Conservation (phyloP, 2,888 invertebrate genomes). For the Chouioia cunea region DNA sequence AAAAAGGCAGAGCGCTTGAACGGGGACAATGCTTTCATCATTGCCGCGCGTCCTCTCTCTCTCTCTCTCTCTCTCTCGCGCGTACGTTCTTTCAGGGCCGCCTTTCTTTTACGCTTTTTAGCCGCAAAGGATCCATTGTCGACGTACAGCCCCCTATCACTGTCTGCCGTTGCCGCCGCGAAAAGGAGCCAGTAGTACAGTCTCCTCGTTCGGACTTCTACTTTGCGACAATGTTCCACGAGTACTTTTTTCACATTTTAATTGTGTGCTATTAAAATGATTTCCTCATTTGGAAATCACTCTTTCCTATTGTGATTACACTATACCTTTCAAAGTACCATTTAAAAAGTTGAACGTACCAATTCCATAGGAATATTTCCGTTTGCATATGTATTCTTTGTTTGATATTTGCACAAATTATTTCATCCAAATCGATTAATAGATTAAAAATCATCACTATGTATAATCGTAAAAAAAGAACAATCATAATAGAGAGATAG, state of each 20-base stretch:
- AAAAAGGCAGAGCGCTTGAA: slow-evolving; percentile 55
- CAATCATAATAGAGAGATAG: too few relatives aligned
- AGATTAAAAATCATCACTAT: too few relatives aligned
- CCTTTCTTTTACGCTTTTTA: slow-evolving; percentile 63
- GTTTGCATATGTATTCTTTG: too few relatives aligned
- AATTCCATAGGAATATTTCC: too few relatives aligned
- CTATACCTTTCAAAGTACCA: too few relatives aligned
- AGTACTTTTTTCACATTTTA: slow-evolving; percentile 3
- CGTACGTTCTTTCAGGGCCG: slow-evolving; percentile 46
- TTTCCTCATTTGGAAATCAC: background rate
- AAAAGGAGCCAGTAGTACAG: slow-evolving; percentile 13
- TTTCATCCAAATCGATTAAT: background rate
- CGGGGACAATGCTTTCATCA: slow-evolving; percentile 69
- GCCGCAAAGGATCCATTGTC: slow-evolving; percentile 67
- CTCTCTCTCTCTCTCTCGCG: slow-evolving; percentile 54
- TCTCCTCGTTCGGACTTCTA: slow-evolving; percentile 10
- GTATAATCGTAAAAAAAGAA: too few relatives aligned
- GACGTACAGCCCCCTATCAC: slow-evolving; percentile 57
- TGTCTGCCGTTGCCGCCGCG: slow-evolving; percentile 51
- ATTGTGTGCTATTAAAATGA: slow-evolving; percentile 17
- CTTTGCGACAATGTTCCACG: background rate
- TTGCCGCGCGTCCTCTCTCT: slow-evolving; percentile 59
- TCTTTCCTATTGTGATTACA: too few relatives aligned
- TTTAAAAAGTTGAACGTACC: too few relatives aligned
- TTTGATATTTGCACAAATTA: background rate